Evolutionary conservation across 1,140 invertebrate genomes (phyloP).

Genomic region (Ips nitidus): DNA sequence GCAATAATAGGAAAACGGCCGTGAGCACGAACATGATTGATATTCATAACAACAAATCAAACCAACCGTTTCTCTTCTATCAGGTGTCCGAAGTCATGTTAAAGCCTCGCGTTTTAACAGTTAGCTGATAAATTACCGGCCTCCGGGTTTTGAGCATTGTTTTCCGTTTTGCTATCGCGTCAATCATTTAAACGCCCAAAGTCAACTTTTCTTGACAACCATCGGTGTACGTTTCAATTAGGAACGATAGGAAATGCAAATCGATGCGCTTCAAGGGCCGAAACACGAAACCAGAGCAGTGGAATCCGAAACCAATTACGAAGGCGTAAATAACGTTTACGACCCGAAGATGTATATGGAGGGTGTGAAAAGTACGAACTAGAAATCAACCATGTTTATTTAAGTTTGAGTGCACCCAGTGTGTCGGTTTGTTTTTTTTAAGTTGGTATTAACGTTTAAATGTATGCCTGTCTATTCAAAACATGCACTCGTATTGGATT

Average conservation of each 20-base stretch:
- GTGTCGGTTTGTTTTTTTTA: too few species aligned
- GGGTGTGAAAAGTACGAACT: too few species aligned
- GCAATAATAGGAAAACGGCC: too few species aligned
- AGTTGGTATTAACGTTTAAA: too few species aligned
- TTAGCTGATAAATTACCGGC: slow-evolving; percentile 9
- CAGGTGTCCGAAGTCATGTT: slow-evolving; percentile 11
- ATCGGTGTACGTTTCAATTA: neutral
- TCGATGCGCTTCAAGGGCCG: neutral
- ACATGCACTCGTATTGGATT: too few species aligned
- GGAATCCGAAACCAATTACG: too few species aligned
- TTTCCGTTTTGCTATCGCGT: neutral
- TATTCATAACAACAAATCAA: slow-evolving; percentile 8
- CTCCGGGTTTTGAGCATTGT: slow-evolving; percentile 1
- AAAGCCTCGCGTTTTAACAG: slow-evolving; percentile 4
- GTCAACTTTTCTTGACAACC: neutral
- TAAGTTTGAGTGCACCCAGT: too few species aligned
- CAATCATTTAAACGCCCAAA: neutral
- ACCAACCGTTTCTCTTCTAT: slow-evolving; percentile 1
- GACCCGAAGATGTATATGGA: too few species aligned
- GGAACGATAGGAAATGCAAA: neutral
- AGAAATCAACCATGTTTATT: too few species aligned
- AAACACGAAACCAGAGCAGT: neutral
- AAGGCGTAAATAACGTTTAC: too few species aligned
- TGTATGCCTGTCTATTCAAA: too few species aligned
- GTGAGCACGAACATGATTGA: neutral